Percentiles rank a stretch among this genome's conserved stretches.
These are phyloP conservation scores for Dichetophora obliterata DNA, from an alignment of 2,888 invertebrate species.

Conservation along the genomic window DNA sequence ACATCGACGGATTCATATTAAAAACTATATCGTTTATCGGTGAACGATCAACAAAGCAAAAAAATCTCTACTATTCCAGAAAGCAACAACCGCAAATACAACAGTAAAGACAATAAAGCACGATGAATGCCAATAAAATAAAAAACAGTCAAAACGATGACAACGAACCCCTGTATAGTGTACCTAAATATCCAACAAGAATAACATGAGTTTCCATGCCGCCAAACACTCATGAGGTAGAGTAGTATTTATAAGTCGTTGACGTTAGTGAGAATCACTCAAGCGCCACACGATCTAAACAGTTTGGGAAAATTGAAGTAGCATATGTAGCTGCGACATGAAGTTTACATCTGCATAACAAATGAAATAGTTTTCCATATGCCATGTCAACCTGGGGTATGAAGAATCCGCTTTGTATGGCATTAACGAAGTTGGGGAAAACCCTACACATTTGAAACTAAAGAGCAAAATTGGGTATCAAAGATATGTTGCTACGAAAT, in stretches of 20 bases:
- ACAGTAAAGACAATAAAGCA: neutral
- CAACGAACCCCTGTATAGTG: conserved; percentile 43
- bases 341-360: conserved; percentile 46
- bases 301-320: conserved; percentile 10
- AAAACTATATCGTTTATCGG: conserved; percentile 41
- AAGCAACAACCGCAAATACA: conserved; percentile 37
- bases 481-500: too few species aligned
- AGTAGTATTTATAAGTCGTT: neutral
- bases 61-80: conserved; percentile 34
- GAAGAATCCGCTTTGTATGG: too few species aligned
- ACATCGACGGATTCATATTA: conserved; percentile 32
- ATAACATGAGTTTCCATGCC: conserved; percentile 12
- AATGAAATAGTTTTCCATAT: conserved; percentile 33
- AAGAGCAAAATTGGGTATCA: too few species aligned
- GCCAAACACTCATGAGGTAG: neutral
- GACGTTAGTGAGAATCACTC: conserved; percentile 41
- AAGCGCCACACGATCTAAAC: conserved; percentile 38
- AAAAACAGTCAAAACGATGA: conserved; percentile 25
- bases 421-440: too few species aligned
- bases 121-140: neutral
- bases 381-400: conserved; percentile 27
- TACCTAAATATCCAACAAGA: conserved; percentile 30
- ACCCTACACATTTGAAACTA: too few species aligned
- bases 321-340: conserved; percentile 30
- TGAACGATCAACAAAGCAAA: conserved; percentile 34